phyloP scores from a whole-genome alignment of 2,797 vertebrate genomes.

The Benthosema pterotum region DNA sequence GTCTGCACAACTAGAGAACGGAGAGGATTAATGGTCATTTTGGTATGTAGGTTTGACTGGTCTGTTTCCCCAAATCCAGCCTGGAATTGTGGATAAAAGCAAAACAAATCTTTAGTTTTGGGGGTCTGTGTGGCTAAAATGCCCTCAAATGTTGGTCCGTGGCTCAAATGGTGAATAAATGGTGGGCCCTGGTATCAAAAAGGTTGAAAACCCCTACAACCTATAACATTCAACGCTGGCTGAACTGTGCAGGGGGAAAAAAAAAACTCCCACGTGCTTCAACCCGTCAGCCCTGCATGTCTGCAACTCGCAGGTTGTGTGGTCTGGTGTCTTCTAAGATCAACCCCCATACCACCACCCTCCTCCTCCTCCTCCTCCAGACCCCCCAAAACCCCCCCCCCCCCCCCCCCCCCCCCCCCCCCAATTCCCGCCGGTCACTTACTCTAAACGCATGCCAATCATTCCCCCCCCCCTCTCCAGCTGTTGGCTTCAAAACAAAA shows the following conservation, averaged over 20 bases:
- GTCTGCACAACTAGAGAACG: too few relatives aligned
- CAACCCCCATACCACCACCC: slow-evolving; percentile 37
- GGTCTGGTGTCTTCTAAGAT: slow-evolving; percentile 73
- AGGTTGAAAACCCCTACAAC: too few relatives aligned
- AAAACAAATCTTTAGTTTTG: too few relatives aligned
- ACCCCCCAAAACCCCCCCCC: slow-evolving; percentile 13
- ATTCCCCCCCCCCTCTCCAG: slow-evolving; percentile 79
- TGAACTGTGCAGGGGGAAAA: slow-evolving; percentile 59
- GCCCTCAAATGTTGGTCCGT: too few relatives aligned
- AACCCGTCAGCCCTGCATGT: too few relatives aligned
- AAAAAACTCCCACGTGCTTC: slow-evolving; percentile 65
- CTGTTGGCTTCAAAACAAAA: slow-evolving; percentile 83
- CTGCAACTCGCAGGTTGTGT: slow-evolving; percentile 79
- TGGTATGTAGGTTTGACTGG: too few relatives aligned
- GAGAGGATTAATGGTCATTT: too few relatives aligned
- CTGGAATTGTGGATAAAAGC: too few relatives aligned
- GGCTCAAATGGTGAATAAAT: too few relatives aligned
- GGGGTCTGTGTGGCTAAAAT: too few relatives aligned
- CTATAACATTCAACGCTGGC: slow-evolving; percentile 54
- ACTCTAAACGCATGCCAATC: slow-evolving; percentile 81
- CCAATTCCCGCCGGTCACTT: slow-evolving; percentile 75
- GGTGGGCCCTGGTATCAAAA: too few relatives aligned
- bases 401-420: slow-evolving; percentile 13
- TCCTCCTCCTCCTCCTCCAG: slow-evolving; percentile 8
- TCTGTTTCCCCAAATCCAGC: too few relatives aligned